Evolutionary conservation across 2,113 vertebrate species (phyloP), one percentile per base, ranked within the genome.

Genomic region (Podarcis cretensis): DNA sequence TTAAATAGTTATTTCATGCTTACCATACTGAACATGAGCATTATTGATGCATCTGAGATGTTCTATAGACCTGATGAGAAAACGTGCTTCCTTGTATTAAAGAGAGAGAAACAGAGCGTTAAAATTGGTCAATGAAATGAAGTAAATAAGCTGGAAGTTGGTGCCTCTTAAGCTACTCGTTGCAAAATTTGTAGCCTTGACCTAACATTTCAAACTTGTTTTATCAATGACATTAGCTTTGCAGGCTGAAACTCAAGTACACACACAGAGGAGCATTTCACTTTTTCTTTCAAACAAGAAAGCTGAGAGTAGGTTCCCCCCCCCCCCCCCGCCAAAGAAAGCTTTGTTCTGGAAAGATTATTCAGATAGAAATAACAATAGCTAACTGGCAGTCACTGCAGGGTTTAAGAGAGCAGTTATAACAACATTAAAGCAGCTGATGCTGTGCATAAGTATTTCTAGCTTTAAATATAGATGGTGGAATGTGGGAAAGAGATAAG

Each of bases 11-110:
- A 12, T 7, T 66, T 78, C 77, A 65, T 80, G 92, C 98, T 95
- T 85, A 99, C 99, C 99, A 27, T 98, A 97, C 91, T 99, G 98
- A 89, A 99, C 92, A 16, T 99, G 98, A 73, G 98, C 98, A 88
- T 98, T 99, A 89, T 96, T 81, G 87, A 99, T 96, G 79, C 96
- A 96, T 93, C 97, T 98, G 77, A 99, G 92, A 89, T 99, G 98
- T 89, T 99, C 98, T 90, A 99, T 96, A 73, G 98, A 98, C 91
- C 96, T 97, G 90, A 94, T 96, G 23, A 99, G 95, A 92, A 97
- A 97, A 65, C 89, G 96, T 3, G 97, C 97, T 97, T 98, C 98
- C 99, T 99, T 96, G 90, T 93, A 87, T 85, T 85, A 86, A 63
- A 18, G 27, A 93, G 91, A 73, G 7, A 91, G 89, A 91, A 59